Conservation (phyloP, 1,140 invertebrate species). For the Ips nitidus region DNA sequence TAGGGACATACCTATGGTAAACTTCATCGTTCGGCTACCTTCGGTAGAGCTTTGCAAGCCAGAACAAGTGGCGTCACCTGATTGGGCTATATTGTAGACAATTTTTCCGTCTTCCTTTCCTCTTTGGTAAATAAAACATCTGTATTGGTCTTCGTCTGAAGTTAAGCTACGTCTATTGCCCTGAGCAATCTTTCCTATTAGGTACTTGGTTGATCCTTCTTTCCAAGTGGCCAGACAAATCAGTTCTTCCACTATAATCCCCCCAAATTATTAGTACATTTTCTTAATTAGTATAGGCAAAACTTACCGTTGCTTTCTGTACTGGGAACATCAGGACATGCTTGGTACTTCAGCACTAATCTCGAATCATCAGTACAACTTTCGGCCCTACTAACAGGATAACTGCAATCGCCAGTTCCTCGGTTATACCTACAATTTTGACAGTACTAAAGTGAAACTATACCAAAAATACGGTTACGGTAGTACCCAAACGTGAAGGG, state of each 20-base stretch:
- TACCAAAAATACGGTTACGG: not conserved
- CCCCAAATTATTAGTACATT: not conserved
- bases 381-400: slow-evolving; percentile 75
- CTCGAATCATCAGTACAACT: slow-evolving; percentile 80
- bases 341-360: slow-evolving; percentile 78
- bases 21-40: slow-evolving; percentile 64
- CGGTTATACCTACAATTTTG: slow-evolving; percentile 61
- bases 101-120: slow-evolving; percentile 50
- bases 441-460: not conserved
- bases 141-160: slow-evolving; percentile 62
- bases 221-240: slow-evolving; percentile 83
- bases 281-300: slow-evolving; percentile 6
- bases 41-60: slow-evolving; percentile 67
- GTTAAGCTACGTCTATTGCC: slow-evolving; percentile 54
- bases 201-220: slow-evolving; percentile 78
- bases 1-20: slow-evolving; percentile 60
- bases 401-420: slow-evolving; percentile 73
- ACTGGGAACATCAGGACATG: slow-evolving; percentile 77
- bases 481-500: slow-evolving; percentile 67
- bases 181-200: slow-evolving; percentile 68
- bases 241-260: slow-evolving; percentile 71
- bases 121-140: slow-evolving; percentile 69
- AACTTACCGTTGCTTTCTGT: slow-evolving; percentile 66
- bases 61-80: slow-evolving; percentile 79
- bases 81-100: slow-evolving; percentile 70